A percentile compares a stretch with the other conserved stretches of the same genome.
Evolutionary conservation across 2,797 vertebrate species (phyloP).

Genomic region (Cynopterus sphinx): DNA sequence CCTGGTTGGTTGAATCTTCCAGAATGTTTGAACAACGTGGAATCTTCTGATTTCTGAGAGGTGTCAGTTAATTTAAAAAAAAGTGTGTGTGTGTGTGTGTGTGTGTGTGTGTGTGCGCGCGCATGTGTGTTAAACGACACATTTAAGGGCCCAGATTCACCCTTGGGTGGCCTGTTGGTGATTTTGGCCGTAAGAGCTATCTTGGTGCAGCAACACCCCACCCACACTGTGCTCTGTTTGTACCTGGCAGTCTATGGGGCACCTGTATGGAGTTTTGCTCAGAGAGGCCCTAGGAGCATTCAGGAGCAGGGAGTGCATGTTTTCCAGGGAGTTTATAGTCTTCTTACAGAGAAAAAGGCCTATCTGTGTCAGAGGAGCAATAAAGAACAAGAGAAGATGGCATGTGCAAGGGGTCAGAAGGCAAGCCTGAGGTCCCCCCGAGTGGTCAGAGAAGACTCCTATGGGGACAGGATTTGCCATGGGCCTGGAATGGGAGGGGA

Average conservation of each 20-base stretch:
- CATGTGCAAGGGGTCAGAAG: background rate
- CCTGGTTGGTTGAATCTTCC: background rate
- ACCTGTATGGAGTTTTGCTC: background rate
- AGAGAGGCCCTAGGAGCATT: background rate
- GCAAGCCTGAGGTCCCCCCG: fast-evolving
- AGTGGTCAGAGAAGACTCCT: background rate
- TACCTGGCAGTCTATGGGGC: background rate
- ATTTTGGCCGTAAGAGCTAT: background rate
- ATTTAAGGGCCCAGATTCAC: background rate
- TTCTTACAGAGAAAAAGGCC: background rate
- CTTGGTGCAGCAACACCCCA: background rate
- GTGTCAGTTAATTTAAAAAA: background rate
- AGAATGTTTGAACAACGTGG: background rate
- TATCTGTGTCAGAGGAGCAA: background rate
- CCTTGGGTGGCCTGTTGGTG: background rate
- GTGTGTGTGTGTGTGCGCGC: background rate
- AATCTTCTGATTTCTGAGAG: background rate
- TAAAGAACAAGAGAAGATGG: background rate
- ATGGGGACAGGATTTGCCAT: background rate
- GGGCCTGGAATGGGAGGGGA: background rate
- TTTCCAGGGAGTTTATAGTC: background rate
- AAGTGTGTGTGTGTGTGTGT: background rate
- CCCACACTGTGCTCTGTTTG: background rate
- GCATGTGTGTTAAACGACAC: background rate
- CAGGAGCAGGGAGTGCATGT: background rate